phyloP scores from a whole-genome alignment of 2,888 invertebrate genomes.

The Clitarchus hookeri region DNA sequence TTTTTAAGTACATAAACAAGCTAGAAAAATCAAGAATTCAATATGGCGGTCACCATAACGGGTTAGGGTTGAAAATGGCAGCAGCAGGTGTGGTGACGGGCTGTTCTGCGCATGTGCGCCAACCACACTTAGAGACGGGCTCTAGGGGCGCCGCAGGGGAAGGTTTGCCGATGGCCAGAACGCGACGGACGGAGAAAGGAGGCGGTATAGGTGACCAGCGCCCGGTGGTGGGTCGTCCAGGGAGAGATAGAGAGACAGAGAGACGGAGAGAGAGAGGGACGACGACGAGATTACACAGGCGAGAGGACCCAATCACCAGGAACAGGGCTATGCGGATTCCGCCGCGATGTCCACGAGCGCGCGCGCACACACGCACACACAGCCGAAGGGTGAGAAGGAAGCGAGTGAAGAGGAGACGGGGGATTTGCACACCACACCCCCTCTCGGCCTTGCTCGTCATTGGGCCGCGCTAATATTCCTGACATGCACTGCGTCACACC shows the following conservation, averaged over 20 bases:
- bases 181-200: neutral
- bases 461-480: slow-evolving; percentile 38
- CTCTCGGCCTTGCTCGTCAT: slow-evolving; percentile 31
- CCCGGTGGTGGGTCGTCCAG: neutral
- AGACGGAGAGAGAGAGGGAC: neutral
- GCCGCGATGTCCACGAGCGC: no score
- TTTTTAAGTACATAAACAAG: no score
- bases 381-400: neutral
- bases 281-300: neutral
- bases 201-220: no score
- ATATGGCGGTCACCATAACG: no score
- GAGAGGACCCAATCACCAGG: slow-evolving; percentile 1
- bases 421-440: neutral
- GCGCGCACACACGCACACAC: no score
- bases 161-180: neutral
- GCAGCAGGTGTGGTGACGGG: no score
- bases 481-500: slow-evolving; percentile 26
- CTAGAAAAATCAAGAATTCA: no score
- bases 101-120: no score
- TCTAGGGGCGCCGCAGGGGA: neutral
- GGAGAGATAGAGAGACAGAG: neutral
- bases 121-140: neutral
- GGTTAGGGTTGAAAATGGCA: no score
- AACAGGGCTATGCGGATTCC: neutral
- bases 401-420: neutral